Evolutionary conservation across 2,888 invertebrate species (phyloP), one percentile per base, ranked within the genome.

Genomic region (Spodoptera littoralis): DNA sequence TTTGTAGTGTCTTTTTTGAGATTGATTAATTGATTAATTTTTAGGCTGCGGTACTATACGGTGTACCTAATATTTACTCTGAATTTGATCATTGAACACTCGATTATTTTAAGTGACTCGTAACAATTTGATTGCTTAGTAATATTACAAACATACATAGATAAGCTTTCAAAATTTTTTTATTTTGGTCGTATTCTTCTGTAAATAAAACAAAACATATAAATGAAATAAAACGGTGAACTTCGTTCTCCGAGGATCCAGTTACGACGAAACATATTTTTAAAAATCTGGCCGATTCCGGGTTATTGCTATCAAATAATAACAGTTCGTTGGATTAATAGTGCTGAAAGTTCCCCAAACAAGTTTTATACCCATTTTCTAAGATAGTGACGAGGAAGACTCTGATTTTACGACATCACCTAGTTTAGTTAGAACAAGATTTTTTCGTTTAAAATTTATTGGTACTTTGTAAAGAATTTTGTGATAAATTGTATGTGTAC

Each of bases 251-350:
- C 12, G 49, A 50, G 45, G 24, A 22, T 50, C 18, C 42, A 18
- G 46, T 66, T 60, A 50, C 45, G 27, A 12, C 1, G 6, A 9
- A 66, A 60, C 36, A 46, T 49, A 18, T 41, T 50, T 60, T 47
- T 22, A 13, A 60, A 66, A 22, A 42, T 11, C 60, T 50, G 30
- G 1, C n/a, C 47, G 65, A 52, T 44, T 65, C 22, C 11, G 3
- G 36, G 12, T 36, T 59, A 52, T 59, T 59, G 43, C 36, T 65
- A 44, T 65, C 36, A 52, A 57, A 64, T 57, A 57, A 64, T 57
- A 57, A 43, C 43, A 52, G 47, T 65, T 43, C 27, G 13, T 12
- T 47, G 18, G 24, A 64, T 51, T 47, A 64, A n/a, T 36, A 64
- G 50, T 18, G 42, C 50, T 6, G 24, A n/a, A 64, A 64, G 50